phyloP scores from a whole-genome alignment of 35 echinoderm and acorn worm genomes.

The Hemicentrotus pulcherrimus region DNA sequence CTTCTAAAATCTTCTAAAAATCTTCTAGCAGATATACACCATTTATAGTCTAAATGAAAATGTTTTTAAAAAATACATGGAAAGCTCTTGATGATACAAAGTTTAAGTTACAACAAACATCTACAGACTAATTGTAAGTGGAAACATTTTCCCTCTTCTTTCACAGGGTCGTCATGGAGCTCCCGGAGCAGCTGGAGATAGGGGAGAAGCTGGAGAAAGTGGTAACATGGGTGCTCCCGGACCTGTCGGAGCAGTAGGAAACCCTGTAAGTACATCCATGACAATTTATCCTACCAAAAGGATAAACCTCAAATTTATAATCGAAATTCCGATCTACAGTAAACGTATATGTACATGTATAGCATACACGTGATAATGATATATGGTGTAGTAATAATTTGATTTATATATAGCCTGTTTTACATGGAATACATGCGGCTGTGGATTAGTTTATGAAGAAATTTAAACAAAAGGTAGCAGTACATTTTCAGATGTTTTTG shows the following conservation, averaged over 20 bases:
- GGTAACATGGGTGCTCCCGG: constrained; percentile 70
- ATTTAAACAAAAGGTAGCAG: no score
- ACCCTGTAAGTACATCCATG: constrained; percentile 7
- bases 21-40: background rate
- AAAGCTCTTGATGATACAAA: background rate
- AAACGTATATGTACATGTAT: background rate
- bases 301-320: background rate
- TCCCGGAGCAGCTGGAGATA: constrained; percentile 65
- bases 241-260: constrained; percentile 62
- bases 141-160: background rate
- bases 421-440: no score
- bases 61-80: background rate
- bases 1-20: no score
- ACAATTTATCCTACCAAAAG: background rate
- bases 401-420: no score
- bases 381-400: background rate
- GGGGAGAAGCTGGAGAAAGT: constrained; percentile 64
- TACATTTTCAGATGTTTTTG: no score
- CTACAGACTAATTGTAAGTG: background rate
- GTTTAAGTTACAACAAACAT: no score
- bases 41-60: background rate
- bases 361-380: background rate
- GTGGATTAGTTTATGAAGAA: no score
- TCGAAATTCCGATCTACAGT: no score
- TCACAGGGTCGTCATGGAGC: constrained; percentile 46